These are phyloP conservation scores for Anthopleura xanthogrammica DNA, from an alignment of 92 coral and sea anemone genomes.

Conservation along the genomic window DNA sequence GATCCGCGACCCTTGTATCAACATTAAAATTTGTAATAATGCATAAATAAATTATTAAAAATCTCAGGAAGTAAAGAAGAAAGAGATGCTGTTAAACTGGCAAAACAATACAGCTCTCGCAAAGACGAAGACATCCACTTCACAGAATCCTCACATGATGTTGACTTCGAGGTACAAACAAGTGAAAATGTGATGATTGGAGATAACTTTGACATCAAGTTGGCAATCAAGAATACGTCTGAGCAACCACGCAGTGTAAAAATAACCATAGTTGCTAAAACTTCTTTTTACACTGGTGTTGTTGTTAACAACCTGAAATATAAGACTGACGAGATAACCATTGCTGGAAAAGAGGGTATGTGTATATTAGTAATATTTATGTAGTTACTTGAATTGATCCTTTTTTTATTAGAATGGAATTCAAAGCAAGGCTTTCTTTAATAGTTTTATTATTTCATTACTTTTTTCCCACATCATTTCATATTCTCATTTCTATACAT, in stretches of 20 bases:
- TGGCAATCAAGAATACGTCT: slow-evolving; percentile 42
- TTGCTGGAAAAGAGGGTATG: slow-evolving; percentile 42
- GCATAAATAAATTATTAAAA: no score
- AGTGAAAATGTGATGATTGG: slow-evolving; percentile 51
- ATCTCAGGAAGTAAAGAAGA: slow-evolving; percentile 57
- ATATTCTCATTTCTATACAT: no score
- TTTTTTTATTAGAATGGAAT: no score
- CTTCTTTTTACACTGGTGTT: slow-evolving; percentile 74
- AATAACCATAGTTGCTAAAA: slow-evolving; percentile 38
- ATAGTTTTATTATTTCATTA: no score
- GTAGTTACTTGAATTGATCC: no score
- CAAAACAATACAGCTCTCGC: slow-evolving; percentile 73
- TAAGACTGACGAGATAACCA: slow-evolving; percentile 15
- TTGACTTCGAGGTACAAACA: slow-evolving; percentile 34
- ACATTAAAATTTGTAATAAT: no score
- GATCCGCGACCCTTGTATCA: no score
- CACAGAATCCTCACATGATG: slow-evolving; percentile 35
- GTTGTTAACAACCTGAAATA: slow-evolving; percentile 35
- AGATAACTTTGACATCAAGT: slow-evolving; percentile 45
- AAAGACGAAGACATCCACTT: slow-evolving; percentile 55
- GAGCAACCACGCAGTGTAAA: slow-evolving; percentile 27
- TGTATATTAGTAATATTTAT: no score
- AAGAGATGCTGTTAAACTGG: slow-evolving; percentile 55
- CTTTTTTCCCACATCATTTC: no score
- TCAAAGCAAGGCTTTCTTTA: no score